phyloP scores from a whole-genome alignment of 2,113 vertebrate species.

The Terrapene triunguis region DNA sequence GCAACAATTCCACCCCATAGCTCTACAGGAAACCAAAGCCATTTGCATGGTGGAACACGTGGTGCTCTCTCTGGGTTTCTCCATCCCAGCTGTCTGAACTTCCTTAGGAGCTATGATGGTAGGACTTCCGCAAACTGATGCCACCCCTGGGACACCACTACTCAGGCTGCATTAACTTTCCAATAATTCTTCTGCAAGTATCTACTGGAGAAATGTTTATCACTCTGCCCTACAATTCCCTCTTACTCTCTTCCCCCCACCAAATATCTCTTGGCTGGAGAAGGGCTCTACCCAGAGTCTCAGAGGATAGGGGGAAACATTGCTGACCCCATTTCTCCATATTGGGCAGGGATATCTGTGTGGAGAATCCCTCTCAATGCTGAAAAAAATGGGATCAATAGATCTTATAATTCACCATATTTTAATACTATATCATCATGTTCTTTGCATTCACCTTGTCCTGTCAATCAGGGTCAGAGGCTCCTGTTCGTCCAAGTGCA shows the following conservation, averaged over 20 bases:
- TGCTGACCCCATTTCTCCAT: background rate
- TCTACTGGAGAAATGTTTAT: background rate
- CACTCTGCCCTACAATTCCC: background rate
- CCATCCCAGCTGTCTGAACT: background rate
- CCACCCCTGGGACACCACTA: background rate
- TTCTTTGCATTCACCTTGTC: background rate
- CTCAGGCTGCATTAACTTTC: background rate
- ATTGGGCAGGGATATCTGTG: background rate
- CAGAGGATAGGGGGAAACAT: background rate
- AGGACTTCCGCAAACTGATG: background rate
- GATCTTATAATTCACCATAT: background rate
- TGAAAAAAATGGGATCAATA: background rate
- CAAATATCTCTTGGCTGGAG: background rate
- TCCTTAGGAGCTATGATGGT: background rate
- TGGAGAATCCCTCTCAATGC: no score
- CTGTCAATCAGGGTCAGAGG: background rate
- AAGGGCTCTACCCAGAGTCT: background rate
- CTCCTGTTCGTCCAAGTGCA: background rate
- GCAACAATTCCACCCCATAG: background rate
- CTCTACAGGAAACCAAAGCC: background rate
- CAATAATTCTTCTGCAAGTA: background rate
- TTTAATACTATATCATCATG: background rate
- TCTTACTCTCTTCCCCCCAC: background rate
- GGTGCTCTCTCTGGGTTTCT: background rate
- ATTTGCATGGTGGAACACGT: background rate